Percentiles rank a stretch among this genome's conserved stretches.
These are phyloP conservation scores for Patella depressa DNA, from an alignment of 2,888 invertebrate genomes.

Conservation along the genomic window DNA sequence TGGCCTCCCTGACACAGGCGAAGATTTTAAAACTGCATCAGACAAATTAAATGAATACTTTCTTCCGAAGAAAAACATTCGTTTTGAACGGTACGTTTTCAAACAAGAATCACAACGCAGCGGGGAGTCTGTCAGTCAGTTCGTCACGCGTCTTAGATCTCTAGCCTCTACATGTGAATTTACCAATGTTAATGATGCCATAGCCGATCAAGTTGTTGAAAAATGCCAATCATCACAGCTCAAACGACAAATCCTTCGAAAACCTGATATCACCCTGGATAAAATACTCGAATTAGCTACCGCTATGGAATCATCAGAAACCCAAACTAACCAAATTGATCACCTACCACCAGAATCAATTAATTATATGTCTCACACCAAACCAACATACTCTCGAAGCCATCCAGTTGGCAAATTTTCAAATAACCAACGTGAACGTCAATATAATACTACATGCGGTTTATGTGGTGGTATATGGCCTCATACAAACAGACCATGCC, in stretches of 20 bases:
- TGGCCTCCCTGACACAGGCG: too few species aligned
- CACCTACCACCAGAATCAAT: background rate
- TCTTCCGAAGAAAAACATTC: too few species aligned
- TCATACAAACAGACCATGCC: background rate
- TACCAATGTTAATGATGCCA: slow-evolving; percentile 1
- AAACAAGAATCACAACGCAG: too few species aligned
- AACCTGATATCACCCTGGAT: background rate
- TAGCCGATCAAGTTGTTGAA: background rate
- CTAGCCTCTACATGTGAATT: too few species aligned
- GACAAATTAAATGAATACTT: too few species aligned
- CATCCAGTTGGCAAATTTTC: background rate
- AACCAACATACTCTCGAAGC: background rate
- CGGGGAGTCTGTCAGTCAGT: too few species aligned
- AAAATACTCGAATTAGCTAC: background rate
- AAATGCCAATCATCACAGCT: background rate
- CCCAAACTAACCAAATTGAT: slow-evolving; percentile 1
- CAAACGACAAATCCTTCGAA: background rate
- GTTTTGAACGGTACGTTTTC: too few species aligned
- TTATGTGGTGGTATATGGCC: too few species aligned
- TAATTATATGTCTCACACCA: background rate
- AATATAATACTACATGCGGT: too few species aligned
- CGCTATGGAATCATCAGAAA: background rate
- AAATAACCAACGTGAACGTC: background rate
- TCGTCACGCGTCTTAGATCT: slow-evolving; percentile 1
- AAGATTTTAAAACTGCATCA: too few species aligned